phyloP scores from a whole-genome alignment of 2,888 invertebrate species.

The Fissipunctia ypsillon region DNA sequence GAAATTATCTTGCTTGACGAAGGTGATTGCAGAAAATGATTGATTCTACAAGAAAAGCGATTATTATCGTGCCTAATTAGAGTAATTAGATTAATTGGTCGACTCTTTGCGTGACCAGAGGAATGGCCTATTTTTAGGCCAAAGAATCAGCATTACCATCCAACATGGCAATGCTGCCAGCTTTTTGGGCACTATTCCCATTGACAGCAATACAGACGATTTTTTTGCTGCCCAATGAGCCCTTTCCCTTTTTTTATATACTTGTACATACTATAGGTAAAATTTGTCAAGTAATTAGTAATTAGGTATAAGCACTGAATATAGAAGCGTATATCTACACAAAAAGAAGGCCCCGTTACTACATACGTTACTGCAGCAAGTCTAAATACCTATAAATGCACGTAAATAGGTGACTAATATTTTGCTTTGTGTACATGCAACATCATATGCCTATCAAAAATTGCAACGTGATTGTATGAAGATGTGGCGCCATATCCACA shows the following conservation, averaged over 20 bases:
- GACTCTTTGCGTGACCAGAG: background rate
- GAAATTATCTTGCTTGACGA: background rate
- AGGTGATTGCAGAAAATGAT: background rate
- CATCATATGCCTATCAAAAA: no score
- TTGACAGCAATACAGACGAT: no score
- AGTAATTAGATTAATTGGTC: background rate
- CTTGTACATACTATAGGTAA: no score
- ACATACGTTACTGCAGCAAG: no score
- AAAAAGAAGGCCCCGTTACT: background rate
- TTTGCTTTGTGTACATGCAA: no score
- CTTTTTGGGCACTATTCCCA: background rate
- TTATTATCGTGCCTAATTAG: background rate
- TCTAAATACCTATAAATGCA: no score
- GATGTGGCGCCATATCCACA: no score
- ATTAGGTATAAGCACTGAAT: no score
- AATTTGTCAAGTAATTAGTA: no score
- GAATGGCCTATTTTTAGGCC: background rate
- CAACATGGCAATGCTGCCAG: background rate
- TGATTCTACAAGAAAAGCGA: background rate
- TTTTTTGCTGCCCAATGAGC: no score
- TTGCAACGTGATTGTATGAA: background rate
- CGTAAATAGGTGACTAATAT: no score
- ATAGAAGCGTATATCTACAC: background rate
- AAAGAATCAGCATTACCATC: background rate
- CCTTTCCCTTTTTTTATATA: no score